A percentile compares a stretch with the other conserved stretches of the same genome.
Evolutionary conservation across 37 sponge, comb jelly and placozoan genomes (phyloP).

Genomic region (Aphrocallistes beatrix): DNA sequence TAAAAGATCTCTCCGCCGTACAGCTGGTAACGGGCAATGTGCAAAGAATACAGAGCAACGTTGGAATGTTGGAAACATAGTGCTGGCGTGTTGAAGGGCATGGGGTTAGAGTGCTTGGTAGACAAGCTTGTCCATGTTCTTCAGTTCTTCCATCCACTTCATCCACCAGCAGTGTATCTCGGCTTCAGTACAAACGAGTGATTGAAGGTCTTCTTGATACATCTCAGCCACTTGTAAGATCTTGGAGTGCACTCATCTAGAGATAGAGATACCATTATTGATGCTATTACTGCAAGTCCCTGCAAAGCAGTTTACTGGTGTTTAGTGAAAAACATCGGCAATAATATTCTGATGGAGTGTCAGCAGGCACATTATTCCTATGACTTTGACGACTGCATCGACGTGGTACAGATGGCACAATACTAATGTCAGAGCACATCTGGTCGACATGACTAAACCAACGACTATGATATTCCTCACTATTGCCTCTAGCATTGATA

Average conservation of each 20-base stretch:
- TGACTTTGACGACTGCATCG: slow-evolving; percentile 33
- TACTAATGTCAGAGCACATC: slow-evolving; percentile 23
- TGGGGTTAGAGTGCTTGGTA: neutral
- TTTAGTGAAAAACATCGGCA: slow-evolving; percentile 21
- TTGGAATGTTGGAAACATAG: slow-evolving; percentile 17
- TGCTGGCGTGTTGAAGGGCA: slow-evolving; percentile 7
- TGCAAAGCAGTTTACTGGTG: slow-evolving; percentile 30
- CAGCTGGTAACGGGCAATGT: slow-evolving; percentile 26
- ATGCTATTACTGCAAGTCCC: slow-evolving; percentile 21
- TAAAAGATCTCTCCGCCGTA: slow-evolving; percentile 29
- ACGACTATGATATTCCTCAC: slow-evolving; percentile 26
- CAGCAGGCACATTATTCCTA: slow-evolving; percentile 23
- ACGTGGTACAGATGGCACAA: slow-evolving; percentile 31
- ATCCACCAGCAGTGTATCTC: slow-evolving; percentile 32
- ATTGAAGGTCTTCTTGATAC: slow-evolving; percentile 23
- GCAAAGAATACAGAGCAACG: slow-evolving; percentile 21
- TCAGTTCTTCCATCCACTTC: slow-evolving; percentile 17
- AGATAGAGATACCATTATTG: slow-evolving; percentile 25
- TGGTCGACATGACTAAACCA: slow-evolving; percentile 26
- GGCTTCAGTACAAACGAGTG: neutral
- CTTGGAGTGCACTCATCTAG: slow-evolving; percentile 19
- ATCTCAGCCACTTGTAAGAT: slow-evolving; percentile 16
- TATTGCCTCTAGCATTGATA: slow-evolving; percentile 25
- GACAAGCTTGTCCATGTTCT: slow-evolving; percentile 21
- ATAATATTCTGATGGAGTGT: slow-evolving; percentile 35